Evolutionary conservation across 2,888 invertebrate genomes (phyloP), one percentile per base, ranked within the genome.

Genomic region (Eledona agricola): DNA sequence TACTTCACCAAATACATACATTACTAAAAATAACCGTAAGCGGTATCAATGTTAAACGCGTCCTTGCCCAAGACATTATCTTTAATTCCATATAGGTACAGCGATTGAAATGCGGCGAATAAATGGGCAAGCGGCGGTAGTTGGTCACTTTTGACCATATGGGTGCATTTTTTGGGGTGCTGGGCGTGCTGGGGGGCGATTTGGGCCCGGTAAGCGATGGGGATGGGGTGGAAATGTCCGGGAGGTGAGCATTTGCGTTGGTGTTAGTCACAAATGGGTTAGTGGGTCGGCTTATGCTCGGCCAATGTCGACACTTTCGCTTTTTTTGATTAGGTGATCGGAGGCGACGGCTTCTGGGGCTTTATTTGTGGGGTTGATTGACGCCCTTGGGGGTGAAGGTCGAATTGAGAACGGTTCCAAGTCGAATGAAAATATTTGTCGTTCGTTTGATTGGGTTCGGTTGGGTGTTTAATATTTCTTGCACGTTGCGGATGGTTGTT

Each of bases 231-330:
- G 25, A 32, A 31, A 19, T 20, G 12, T 10, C n/a, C 1, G 15
- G 3, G 10, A 51, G 23, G 19, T 1, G 11, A 2, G 4, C 34
- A 46, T 31, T 49, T 49, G 49, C 40, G 49, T 38, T 29, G 47
- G 49, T 37, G 40, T 49, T 37, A 49, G 29, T 38, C 38, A 31
- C 32, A 50, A 23, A 42, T 50, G 32, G 50, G 50, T 53, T 17
- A 49, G 31, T 49, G 22, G 40, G 47, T 45, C 51, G 37, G 3
- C 16, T 20, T 20, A 22, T 38, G 20, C 32, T 22, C 13, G 10
- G 32, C 26, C 47, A 53, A 53, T 47, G 53, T 42, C 47, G 52
- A 9, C 32, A 31, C 38, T 53, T 52, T 52, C 45, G 50, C 40
- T 32, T 53, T 51, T 40, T 46, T 9, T 10, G 9, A 13, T 37